Evolutionary conservation across 53 echinoderm and acorn worm species (phyloP).

Genomic region (Actinopyga echinites): DNA sequence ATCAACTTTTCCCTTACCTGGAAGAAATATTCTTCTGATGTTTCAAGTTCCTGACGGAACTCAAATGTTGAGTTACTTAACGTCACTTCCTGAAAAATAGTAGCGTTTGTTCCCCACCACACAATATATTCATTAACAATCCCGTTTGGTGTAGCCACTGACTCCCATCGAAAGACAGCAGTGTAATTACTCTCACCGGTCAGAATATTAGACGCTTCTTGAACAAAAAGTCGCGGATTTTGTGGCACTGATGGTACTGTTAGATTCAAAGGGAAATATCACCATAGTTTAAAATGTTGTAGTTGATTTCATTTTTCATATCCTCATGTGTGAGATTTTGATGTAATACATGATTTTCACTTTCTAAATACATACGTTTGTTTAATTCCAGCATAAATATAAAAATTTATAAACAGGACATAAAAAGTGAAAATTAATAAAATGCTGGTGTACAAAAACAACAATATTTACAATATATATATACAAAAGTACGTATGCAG

Average conservation of each 20-base stretch:
- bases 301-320: too few species aligned
- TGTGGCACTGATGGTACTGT: constrained; percentile 78
- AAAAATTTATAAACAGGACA: too few species aligned
- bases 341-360: too few species aligned
- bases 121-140: constrained; percentile 72
- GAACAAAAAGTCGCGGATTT: constrained; percentile 66
- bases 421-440: too few species aligned
- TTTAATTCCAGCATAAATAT: too few species aligned
- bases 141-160: constrained; percentile 66
- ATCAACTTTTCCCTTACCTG: neutral
- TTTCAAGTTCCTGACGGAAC: neutral
- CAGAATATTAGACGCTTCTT: constrained; percentile 62
- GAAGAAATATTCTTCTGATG: neutral
- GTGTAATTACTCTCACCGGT: constrained; percentile 52
- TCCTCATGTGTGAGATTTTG: too few species aligned
- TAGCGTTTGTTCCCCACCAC: constrained; percentile 50
- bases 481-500: too few species aligned
- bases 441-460: too few species aligned
- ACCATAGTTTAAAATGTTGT: neutral
- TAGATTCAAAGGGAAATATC: neutral
- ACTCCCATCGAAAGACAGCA: constrained; percentile 76
- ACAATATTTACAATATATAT: too few species aligned
- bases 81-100: neutral
- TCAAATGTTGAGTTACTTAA: neutral
- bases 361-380: too few species aligned